Evolutionary conservation across 2,888 invertebrate species (phyloP).

Genomic region (Eupithecia vulgata): DNA sequence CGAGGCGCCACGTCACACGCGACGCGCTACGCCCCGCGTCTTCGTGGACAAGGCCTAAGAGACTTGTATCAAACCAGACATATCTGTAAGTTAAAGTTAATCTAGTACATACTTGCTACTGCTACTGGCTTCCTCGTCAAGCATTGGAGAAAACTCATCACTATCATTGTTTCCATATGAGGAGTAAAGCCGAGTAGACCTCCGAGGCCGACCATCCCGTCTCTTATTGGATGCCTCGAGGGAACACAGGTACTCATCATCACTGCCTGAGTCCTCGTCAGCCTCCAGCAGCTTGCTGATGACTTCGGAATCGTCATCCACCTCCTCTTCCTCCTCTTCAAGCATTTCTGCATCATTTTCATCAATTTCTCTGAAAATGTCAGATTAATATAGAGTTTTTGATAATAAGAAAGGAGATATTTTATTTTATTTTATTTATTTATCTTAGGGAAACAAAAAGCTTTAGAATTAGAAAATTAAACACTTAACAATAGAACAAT

Average conservation of each 20-base stretch:
- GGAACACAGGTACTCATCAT: constrained; percentile 66
- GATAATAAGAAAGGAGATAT: neutral
- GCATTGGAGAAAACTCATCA: constrained; percentile 50
- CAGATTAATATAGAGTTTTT: neutral
- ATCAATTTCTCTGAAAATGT: constrained; percentile 46
- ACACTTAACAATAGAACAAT: too few species aligned
- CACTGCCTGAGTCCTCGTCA: constrained; percentile 63
- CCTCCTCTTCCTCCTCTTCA: constrained; percentile 60
- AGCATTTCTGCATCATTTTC: constrained; percentile 52
- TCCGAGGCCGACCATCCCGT: constrained; percentile 51
- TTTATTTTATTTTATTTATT: too few species aligned
- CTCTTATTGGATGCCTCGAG: constrained; percentile 51
- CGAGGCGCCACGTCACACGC: too few species aligned
- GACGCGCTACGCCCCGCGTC: too few species aligned
- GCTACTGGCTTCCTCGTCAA: constrained; percentile 49
- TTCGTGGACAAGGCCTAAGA: too few species aligned
- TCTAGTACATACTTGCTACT: constrained; percentile 47
- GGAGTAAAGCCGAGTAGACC: constrained; percentile 62
- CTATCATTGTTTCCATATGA: constrained; percentile 55
- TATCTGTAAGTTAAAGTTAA: neutral
- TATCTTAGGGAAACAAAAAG: too few species aligned
- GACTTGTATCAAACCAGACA: neutral
- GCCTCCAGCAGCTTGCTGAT: constrained; percentile 74
- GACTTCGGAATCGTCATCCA: constrained; percentile 73
- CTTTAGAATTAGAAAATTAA: too few species aligned